Base-by-base conservation (phyloP, 2,113 vertebrate species). In the Anguilla rostrata region DNA sequence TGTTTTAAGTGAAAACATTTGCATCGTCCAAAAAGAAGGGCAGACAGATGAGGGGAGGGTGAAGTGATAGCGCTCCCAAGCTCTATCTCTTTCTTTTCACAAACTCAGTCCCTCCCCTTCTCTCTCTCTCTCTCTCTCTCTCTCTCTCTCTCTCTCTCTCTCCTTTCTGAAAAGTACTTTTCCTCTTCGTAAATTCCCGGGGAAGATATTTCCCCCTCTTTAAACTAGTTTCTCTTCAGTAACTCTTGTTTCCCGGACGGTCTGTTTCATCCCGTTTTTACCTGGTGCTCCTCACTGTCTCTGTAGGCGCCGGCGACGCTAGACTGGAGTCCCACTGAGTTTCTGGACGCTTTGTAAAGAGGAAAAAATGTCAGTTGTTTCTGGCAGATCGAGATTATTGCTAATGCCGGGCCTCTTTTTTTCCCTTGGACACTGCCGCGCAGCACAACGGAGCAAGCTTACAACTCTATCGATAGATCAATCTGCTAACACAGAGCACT, bases 291-390 rank as follows among this genome's bases (percentile, higher is more conserved):
- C 40, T 49, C 16, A 53, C 49, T 79, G 29, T 79, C 82, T 57
- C 40, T 39, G 26, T 84, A 91, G 92, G 92, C 92, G 91, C 49
- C 91, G 91, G 92, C 20, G 86, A 91, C 90, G 90, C 84, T 88
- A 88, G 89, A 92, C 89, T 71, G 92, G 89, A 39, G 82, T 90
- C 94, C 93, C 90, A 93, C 92, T 92, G 93, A 20, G 93, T 89
- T 86, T 89, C 81, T 90, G 91, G 29, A 83, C 80, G 12, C 39
- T 86, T 92, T 34, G 91, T 88, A 90, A 87, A 83, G 85, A 78
- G 88, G 88, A 82, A 90, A 90, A 85, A 83, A 88, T 80, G 82
- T 82, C 81, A 80, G 88, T 75, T 89, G 43, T 22, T 87, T 63
- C 71, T 91, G 90, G 91, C 83, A 80, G 88, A 83, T 90, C 88